Conservation (phyloP, 2,888 invertebrate genomes). For the Pinctada fucata region DNA sequence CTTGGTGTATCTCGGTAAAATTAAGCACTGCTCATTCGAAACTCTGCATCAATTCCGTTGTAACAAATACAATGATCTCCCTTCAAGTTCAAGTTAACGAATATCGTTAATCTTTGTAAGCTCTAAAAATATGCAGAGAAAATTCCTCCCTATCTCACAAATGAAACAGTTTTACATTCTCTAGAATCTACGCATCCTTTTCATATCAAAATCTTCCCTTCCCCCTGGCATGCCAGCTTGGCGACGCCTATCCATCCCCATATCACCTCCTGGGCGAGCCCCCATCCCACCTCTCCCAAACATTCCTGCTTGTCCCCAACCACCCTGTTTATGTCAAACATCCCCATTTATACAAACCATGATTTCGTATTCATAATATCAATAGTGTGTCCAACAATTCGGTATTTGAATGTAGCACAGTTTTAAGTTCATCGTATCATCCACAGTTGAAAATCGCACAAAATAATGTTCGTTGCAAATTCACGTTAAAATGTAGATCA, state of each 20-base stretch:
- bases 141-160: too few species aligned
- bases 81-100: too few species aligned
- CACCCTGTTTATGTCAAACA: slow-evolving; percentile 9
- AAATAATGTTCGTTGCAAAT: not conserved
- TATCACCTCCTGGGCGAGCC: slow-evolving; percentile 32
- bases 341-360: slow-evolving; percentile 11
- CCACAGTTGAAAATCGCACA: not conserved
- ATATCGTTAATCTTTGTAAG: too few species aligned
- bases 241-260: slow-evolving; percentile 33
- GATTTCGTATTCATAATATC: slow-evolving; percentile 20
- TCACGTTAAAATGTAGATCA: slow-evolving; percentile 1
- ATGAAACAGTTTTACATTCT: not conserved
- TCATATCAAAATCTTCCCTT: slow-evolving; percentile 40
- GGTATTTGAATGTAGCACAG: not conserved
- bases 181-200: slow-evolving; percentile 41
- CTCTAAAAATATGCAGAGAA: too few species aligned
- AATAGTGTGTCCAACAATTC: not conserved
- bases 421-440: not conserved
- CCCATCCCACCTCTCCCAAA: slow-evolving; percentile 25
- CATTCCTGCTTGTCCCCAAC: slow-evolving; percentile 23
- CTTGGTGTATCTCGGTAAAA: too few species aligned
- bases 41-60: too few species aligned
- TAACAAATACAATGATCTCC: too few species aligned
- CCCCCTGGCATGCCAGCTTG: slow-evolving; percentile 28
- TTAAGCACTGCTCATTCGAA: too few species aligned